A percentile compares a stretch with the other conserved stretches of the same genome.
These are phyloP conservation scores for Drosophila putrida DNA, from an alignment of 2,888 invertebrate genomes.

Conservation along the genomic window DNA sequence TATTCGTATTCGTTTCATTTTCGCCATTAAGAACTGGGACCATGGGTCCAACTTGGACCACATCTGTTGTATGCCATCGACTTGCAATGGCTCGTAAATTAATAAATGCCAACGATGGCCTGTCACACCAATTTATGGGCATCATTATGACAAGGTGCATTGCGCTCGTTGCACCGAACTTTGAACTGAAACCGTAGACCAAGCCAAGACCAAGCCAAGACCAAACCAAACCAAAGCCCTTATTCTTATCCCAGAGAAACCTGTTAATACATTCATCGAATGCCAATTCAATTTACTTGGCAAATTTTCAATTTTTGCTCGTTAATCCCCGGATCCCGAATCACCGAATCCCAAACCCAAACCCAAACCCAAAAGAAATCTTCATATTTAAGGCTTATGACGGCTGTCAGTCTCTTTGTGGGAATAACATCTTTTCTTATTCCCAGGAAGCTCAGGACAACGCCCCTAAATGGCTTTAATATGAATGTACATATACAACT, in stretches of 20 bases:
- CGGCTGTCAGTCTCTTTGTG: constrained; percentile 2
- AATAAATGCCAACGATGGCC: constrained; percentile 54
- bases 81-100: constrained; percentile 58
- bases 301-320: constrained; percentile 9
- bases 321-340: not conserved
- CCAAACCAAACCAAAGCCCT: not conserved
- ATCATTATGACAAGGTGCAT: constrained; percentile 55
- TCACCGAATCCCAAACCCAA: too few relatives aligned
- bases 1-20: not conserved
- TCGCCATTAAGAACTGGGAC: not conserved
- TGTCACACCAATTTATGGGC: constrained; percentile 62
- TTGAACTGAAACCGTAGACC: not conserved
- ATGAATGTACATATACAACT: too few relatives aligned
- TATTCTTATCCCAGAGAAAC: not conserved
- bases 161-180: constrained; percentile 17
- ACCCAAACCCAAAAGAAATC: not conserved
- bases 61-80: constrained; percentile 62
- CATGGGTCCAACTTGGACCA: not conserved
- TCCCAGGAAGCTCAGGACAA: constrained; percentile 13
- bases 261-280: not conserved
- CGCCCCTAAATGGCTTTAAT: not conserved
- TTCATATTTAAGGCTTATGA: constrained; percentile 7
- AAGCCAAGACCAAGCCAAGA: not conserved
- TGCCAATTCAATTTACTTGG: constrained; percentile 12
- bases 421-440: constrained; percentile 13